Conservation (phyloP, 2,888 invertebrate species). For the Drosophila monieri region DNA sequence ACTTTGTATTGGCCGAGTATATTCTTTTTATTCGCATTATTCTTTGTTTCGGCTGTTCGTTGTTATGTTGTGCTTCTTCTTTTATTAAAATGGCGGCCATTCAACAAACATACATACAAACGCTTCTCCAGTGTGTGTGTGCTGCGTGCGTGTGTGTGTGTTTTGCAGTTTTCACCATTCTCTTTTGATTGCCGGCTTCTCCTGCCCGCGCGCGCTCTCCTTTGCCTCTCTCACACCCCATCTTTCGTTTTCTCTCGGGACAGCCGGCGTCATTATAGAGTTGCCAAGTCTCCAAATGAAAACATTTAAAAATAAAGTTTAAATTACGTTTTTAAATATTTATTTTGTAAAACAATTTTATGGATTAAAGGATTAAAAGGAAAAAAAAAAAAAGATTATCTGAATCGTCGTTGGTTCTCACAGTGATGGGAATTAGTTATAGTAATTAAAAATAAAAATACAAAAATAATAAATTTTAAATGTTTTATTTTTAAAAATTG, state of each 20-base stretch:
- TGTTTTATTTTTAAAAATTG: background rate
- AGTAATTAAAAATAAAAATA: background rate
- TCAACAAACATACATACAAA: conserved; percentile 37
- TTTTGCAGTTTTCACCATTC: conserved; percentile 63
- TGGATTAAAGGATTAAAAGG: too few species aligned
- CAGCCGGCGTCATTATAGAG: conserved; percentile 53
- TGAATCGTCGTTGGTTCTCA: background rate
- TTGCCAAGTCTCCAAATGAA: conserved; percentile 23
- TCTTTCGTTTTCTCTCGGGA: conserved; percentile 35
- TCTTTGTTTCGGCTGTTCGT: conserved; percentile 63
- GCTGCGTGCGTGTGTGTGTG: conserved; percentile 28
- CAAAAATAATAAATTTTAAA: background rate
- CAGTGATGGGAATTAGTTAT: conserved; percentile 1
- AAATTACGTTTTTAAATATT: background rate
- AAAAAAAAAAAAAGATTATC: too few species aligned
- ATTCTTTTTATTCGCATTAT: conserved; percentile 65
- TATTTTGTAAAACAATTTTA: too few species aligned
- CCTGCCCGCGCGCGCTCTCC: conserved; percentile 31
- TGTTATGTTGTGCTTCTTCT: conserved; percentile 67
- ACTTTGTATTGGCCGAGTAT: conserved; percentile 60
- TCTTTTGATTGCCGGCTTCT: conserved; percentile 75
- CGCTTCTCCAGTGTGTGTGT: conserved; percentile 27
- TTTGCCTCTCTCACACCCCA: conserved; percentile 7
- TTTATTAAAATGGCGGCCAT: conserved; percentile 73
- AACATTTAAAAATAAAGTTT: background rate